Conservation (phyloP, 2,888 invertebrate species). For the Linnaemya tessellans region DNA sequence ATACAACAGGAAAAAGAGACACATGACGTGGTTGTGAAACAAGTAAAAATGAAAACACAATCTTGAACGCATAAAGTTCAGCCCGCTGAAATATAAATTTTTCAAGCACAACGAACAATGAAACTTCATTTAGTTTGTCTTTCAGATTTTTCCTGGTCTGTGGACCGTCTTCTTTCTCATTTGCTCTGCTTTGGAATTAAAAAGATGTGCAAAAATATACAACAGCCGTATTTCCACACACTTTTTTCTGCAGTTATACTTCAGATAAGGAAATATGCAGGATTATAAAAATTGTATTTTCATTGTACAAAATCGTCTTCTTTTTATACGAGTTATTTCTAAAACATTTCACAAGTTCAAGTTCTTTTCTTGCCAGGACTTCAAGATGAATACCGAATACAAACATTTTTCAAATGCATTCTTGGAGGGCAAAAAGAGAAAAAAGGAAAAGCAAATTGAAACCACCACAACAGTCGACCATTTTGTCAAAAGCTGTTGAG, state of each 20-base stretch:
- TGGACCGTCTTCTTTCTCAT: not conserved
- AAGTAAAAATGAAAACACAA: conserved; percentile 8
- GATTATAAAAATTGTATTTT: conserved; percentile 31
- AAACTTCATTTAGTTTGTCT: conserved; percentile 50
- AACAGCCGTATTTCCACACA: not conserved
- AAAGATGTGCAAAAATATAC: not conserved
- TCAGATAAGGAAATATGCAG: conserved; percentile 59
- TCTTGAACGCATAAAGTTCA: conserved; percentile 4
- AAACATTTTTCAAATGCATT: conserved; percentile 32
- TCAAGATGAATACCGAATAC: conserved; percentile 3
- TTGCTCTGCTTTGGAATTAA: conserved; percentile 4
- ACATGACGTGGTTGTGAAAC: not conserved
- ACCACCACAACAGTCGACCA: conserved; percentile 35
- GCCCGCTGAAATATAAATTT: conserved; percentile 20
- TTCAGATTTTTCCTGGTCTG: not conserved
- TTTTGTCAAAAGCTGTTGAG: conserved; percentile 49
- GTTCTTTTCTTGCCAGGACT: conserved; percentile 29
- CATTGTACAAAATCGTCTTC: not conserved
- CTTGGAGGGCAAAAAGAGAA: not conserved
- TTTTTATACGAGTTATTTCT: not conserved
- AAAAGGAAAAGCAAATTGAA: conserved; percentile 12
- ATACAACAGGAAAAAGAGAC: not conserved
- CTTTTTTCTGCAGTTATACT: conserved; percentile 18
- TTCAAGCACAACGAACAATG: conserved; percentile 39
- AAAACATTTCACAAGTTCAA: conserved; percentile 47